Evolutionary conservation across 2,113 vertebrate genomes (phyloP).

Genomic region (Austrofundulus limnaeus): DNA sequence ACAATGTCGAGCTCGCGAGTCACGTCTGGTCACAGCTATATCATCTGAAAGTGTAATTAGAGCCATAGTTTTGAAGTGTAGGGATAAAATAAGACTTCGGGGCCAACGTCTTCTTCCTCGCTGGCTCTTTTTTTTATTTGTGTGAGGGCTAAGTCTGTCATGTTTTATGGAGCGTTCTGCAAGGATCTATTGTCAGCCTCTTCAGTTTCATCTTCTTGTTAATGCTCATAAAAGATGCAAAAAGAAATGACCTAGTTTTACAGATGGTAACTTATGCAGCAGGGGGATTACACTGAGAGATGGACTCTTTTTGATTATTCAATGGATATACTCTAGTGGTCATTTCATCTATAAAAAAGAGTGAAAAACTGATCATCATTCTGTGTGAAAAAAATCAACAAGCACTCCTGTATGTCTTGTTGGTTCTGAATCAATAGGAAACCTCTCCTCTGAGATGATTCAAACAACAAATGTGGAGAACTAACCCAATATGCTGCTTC

Average conservation of each 20-base stretch:
- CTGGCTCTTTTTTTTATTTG: conserved; percentile 54
- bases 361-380: too few species aligned
- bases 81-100: conserved; percentile 29
- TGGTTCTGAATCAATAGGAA: conserved; percentile 8
- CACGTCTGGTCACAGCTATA: conserved; percentile 24
- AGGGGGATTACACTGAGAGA: conserved; percentile 23
- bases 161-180: conserved; percentile 51
- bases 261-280: conserved; percentile 49
- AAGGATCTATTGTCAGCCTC: conserved; percentile 50
- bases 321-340: conserved; percentile 15
- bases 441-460: conserved; percentile 18
- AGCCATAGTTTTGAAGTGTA: conserved; percentile 24
- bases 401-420: conserved; percentile 5
- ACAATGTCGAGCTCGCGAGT: conserved; percentile 54
- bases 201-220: conserved; percentile 50
- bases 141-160: conserved; percentile 49
- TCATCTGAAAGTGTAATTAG: conserved; percentile 57
- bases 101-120: conserved; percentile 26
- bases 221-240: conserved; percentile 60
- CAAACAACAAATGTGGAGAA: conserved; percentile 26
- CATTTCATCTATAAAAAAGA: background rate
- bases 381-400: background rate
- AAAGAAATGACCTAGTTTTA: conserved; percentile 60
- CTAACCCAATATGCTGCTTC: conserved; percentile 29
- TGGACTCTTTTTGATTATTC: conserved; percentile 23